Percentiles rank a stretch among this genome's conserved stretches.
Evolutionary conservation across 2,797 vertebrate species (phyloP).

Genomic region (Sternotherus odoratus): DNA sequence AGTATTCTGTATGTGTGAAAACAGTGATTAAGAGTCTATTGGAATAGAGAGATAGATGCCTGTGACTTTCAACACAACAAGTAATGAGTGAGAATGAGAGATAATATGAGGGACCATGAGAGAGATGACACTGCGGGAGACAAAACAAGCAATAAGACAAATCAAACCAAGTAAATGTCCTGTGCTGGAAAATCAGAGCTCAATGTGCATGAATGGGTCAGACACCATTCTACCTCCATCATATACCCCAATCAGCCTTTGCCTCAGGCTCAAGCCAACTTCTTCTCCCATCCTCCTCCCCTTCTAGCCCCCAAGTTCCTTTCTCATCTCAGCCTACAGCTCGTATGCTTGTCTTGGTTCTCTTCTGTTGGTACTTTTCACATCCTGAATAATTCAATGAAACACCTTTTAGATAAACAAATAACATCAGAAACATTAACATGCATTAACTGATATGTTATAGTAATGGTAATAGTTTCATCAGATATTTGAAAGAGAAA

Average conservation of each 20-base stretch:
- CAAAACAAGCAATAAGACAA: slow-evolving; percentile 20
- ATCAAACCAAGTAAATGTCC: neutral
- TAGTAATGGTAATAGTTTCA: neutral
- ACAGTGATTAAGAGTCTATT: neutral
- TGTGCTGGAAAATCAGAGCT: neutral
- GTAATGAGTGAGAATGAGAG: neutral
- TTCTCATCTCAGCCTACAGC: neutral
- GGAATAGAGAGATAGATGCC: neutral
- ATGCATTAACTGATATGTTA: neutral
- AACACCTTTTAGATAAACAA: neutral
- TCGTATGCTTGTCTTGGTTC: neutral
- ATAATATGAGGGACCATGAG: slow-evolving; percentile 4
- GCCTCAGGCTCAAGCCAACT: neutral
- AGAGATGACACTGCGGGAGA: neutral
- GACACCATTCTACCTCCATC: neutral
- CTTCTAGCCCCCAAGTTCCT: neutral
- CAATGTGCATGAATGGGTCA: neutral
- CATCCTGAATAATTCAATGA: neutral
- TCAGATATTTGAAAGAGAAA: neutral
- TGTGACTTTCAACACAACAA: neutral
- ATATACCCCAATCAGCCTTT: neutral
- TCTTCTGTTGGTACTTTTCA: slow-evolving; percentile 15
- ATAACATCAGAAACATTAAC: neutral
- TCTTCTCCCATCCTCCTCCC: neutral
- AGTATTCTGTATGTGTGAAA: neutral